Evolutionary conservation across 2,113 vertebrate genomes (phyloP).

Genomic region (Marmota flaviventris): DNA sequence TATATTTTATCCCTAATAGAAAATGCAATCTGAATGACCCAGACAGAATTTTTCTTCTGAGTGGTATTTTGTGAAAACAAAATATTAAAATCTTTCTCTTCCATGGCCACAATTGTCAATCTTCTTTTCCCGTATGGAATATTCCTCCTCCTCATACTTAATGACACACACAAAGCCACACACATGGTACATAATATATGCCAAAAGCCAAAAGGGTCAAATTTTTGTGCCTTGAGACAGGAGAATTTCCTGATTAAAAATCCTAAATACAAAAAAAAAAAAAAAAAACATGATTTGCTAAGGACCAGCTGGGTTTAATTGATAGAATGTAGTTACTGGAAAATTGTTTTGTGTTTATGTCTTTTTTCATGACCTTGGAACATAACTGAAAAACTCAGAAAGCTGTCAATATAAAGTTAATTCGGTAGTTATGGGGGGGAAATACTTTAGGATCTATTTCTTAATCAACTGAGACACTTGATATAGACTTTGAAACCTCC

Average conservation of each 20-base stretch:
- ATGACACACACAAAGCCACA: constrained; percentile 9
- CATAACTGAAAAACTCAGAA: background rate
- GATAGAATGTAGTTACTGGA: background rate
- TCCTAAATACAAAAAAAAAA: background rate
- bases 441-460: background rate
- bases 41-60: background rate
- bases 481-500: background rate
- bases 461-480: background rate
- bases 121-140: background rate
- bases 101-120: background rate
- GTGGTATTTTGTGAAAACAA: constrained; percentile 38
- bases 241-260: background rate
- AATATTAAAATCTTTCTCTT: background rate
- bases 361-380: constrained; percentile 12
- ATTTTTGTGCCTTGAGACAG: background rate
- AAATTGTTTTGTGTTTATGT: constrained; percentile 30
- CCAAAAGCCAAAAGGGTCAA: background rate
- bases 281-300: background rate
- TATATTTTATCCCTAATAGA: constrained; percentile 34
- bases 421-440: background rate
- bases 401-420: background rate
- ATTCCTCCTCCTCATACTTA: background rate
- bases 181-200: background rate
- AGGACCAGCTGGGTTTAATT: constrained; percentile 29
- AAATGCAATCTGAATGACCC: constrained; percentile 8